Evolutionary conservation across 2,113 vertebrate genomes (phyloP).

Genomic region (Helogale parvula): DNA sequence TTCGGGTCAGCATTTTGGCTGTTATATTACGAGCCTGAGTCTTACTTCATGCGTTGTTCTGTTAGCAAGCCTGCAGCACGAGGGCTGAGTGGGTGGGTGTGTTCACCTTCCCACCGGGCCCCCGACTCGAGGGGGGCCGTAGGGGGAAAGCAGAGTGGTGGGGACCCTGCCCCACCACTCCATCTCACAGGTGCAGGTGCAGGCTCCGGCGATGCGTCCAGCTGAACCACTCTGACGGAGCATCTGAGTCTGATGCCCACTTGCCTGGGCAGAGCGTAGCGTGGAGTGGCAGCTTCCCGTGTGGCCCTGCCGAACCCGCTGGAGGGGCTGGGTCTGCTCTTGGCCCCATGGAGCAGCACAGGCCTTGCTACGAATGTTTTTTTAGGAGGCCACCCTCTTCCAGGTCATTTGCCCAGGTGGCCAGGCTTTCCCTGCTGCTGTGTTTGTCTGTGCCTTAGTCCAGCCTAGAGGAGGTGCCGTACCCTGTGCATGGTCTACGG

Average conservation of each 20-base stretch:
- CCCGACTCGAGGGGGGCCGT: rapidly evolving
- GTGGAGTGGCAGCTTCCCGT: neutral
- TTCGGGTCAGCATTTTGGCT: neutral
- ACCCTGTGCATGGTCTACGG: neutral
- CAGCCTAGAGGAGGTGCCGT: too few relatives aligned
- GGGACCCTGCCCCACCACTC: rapidly evolving
- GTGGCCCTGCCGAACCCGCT: neutral
- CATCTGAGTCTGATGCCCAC: too few relatives aligned
- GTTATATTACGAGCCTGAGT: neutral
- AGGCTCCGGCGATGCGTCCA: rapidly evolving
- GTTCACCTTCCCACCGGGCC: neutral
- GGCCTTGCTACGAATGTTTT: too few relatives aligned
- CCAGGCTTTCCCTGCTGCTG: neutral
- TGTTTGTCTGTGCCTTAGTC: neutral
- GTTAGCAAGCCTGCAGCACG: too few relatives aligned
- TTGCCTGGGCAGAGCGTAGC: neutral
- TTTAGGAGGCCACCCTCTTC: too few relatives aligned
- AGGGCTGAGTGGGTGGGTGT: neutral
- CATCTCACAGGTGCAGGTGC: too few relatives aligned
- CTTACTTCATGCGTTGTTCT: neutral
- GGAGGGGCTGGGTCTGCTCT: too few relatives aligned
- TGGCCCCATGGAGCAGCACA: neutral
- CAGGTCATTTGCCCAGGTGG: neutral
- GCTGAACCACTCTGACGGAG: rapidly evolving
- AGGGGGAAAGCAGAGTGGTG: rapidly evolving